Evolutionary conservation across 2,888 invertebrate species (phyloP).

Genomic region (Polyploca ridens): DNA sequence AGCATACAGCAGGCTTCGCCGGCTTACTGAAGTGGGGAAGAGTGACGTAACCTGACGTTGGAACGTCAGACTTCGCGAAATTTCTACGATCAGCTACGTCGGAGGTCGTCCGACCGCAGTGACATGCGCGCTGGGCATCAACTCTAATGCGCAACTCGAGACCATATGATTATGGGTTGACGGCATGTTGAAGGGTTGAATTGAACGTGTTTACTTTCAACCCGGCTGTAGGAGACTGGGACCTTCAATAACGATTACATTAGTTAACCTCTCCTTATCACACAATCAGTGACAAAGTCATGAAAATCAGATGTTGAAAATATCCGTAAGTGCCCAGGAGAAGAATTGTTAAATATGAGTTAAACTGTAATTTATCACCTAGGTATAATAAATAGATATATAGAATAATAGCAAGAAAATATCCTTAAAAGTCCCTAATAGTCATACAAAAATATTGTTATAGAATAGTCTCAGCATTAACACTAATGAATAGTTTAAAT

Average conservation of each 20-base stretch:
- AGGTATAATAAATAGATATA: too few relatives aligned
- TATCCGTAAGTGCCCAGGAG: too few relatives aligned
- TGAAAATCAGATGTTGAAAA: too few relatives aligned
- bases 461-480: too few relatives aligned
- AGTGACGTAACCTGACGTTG: slow-evolving; percentile 64
- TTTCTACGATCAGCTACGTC: slow-evolving; percentile 50
- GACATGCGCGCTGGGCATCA: slow-evolving; percentile 37
- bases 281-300: too few relatives aligned
- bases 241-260: neutral
- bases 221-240: neutral
- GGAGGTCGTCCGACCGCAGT: slow-evolving; percentile 22
- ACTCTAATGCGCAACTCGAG: slow-evolving; percentile 37
- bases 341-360: too few relatives aligned
- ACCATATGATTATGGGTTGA: neutral
- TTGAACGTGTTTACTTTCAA: neutral
- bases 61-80: slow-evolving; percentile 50
- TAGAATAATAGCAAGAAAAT: too few relatives aligned
- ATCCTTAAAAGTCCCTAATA: too few relatives aligned
- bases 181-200: neutral
- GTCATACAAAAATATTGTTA: too few relatives aligned
- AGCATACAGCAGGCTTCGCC: slow-evolving; percentile 29
- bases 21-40: slow-evolving; percentile 29
- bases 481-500: too few relatives aligned
- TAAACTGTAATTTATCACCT: too few relatives aligned
- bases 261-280: neutral